Base-by-base conservation (phyloP, 1,140 invertebrate species). In the Aphelinus certus region DNA sequence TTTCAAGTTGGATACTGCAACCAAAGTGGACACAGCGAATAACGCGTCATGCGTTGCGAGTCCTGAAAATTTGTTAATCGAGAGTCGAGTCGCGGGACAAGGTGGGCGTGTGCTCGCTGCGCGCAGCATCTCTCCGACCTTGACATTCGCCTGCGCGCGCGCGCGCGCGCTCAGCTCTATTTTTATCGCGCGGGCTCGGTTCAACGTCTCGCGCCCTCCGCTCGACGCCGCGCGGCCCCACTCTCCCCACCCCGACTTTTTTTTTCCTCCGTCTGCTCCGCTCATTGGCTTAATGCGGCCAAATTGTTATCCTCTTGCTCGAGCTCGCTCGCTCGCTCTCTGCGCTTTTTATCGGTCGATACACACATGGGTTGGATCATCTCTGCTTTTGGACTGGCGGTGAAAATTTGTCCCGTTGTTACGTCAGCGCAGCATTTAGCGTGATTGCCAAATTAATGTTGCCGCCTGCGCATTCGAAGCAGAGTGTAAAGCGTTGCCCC, bases 131-230 rank as follows among this genome's bases (percentile, higher is more conserved):
- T 26, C 65, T 46, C 51, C 68, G 75, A 76, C 75, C 75, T 76
- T 76, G 75, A 76, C 75, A 76, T 76, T 76, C 63, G 65, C 69
- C 60, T 71, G n/a, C 46, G 26, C 26, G 26, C 26, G 26, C 26
- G 26, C 26, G 26, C 26, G 26, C 26, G 26, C 26, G 26, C 26
- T 26, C 26, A 68, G 58, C 64, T 76, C 75, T 72, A 76, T 76
- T 76, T 76, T 76, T 71, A 73, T 73, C 75, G 61, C 6, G 26
- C 26, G 26, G 57, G 49, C 64, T 49, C 75, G 66, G 71, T 76
- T 69, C 75, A 73, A 76, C 71, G 70, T 76, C 71, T 76, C 75
- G 58, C 48, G 67, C 55, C 46, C 66, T 64, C 66, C 58, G 69
- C 58, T 51, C 60, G 51, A 51, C 48, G 61, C 61, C 43, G 10